A percentile compares a stretch with the other conserved stretches of the same genome.
phyloP scores from a whole-genome alignment of 2,797 vertebrate genomes.

The Paratrypauchen microcephalus region DNA sequence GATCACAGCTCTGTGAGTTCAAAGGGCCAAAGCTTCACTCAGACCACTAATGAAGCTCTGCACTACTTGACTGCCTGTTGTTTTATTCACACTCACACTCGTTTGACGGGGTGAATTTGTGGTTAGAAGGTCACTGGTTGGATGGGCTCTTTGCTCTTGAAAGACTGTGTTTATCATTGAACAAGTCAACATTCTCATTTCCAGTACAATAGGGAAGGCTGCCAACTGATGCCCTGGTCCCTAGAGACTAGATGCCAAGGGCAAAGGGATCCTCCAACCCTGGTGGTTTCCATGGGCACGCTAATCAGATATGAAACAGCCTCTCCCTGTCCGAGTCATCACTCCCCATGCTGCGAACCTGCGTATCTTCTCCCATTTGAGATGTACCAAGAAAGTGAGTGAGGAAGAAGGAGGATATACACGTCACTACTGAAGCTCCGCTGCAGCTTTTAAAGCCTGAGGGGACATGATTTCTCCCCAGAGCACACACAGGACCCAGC shows the following conservation, averaged over 20 bases:
- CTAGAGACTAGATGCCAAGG: conserved; percentile 68
- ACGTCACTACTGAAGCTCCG: conserved; percentile 51
- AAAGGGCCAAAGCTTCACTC: conserved; percentile 72
- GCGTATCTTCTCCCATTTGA: conserved; percentile 59
- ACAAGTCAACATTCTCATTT: conserved; percentile 44
- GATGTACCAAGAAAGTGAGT: conserved; percentile 49
- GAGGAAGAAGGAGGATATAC: conserved; percentile 46
- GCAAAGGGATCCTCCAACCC: conserved; percentile 72
- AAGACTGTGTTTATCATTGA: conserved; percentile 42
- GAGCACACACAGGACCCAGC: conserved; percentile 34
- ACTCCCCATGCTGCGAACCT: conserved; percentile 63
- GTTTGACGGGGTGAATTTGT: conserved; percentile 71
- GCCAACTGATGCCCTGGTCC: conserved; percentile 65
- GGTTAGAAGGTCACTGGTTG: conserved; percentile 75
- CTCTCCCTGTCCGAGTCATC: conserved; percentile 63
- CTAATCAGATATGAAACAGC: conserved; percentile 72
- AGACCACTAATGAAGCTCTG: conserved; percentile 77
- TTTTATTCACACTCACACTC: conserved; percentile 67
- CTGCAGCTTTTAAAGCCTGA: conserved; percentile 62
- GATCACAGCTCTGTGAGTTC: conserved; percentile 78
- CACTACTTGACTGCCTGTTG: conserved; percentile 68
- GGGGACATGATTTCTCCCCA: conserved; percentile 49
- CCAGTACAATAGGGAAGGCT: conserved; percentile 54
- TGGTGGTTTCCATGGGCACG: conserved; percentile 73
- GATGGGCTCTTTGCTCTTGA: neutral